These are phyloP conservation scores for Reticulitermes lucifugus DNA, from an alignment of 2,888 invertebrate genomes.

Conservation along the genomic window DNA sequence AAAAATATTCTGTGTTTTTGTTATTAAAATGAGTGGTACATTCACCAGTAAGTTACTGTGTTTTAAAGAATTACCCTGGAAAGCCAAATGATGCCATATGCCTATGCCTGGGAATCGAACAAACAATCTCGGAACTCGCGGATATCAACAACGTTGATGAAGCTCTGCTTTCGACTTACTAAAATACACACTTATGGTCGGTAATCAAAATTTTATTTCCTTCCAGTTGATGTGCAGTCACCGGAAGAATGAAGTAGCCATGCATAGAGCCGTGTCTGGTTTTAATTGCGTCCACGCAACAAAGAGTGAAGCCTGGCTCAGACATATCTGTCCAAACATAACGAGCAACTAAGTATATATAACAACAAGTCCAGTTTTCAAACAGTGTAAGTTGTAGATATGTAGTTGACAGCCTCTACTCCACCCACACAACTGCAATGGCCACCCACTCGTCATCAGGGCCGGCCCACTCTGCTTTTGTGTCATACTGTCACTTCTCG, in stretches of 20 bases:
- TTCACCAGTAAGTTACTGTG: too few relatives aligned
- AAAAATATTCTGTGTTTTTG: too few relatives aligned
- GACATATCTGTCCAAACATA: slow-evolving; percentile 21
- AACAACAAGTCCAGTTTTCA: slow-evolving; percentile 34
- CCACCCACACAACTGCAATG: background rate
- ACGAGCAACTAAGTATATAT: background rate
- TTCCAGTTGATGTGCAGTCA: slow-evolving; percentile 7
- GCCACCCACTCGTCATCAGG: background rate
- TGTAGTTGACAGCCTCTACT: slow-evolving; percentile 27
- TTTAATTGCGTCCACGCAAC: slow-evolving; percentile 31
- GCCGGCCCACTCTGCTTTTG: background rate
- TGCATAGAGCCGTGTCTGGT: slow-evolving; percentile 33
- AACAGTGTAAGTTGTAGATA: slow-evolving; percentile 39
- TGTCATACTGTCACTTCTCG: slow-evolving; percentile 37
- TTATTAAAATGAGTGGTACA: too few relatives aligned
- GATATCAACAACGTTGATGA: too few relatives aligned
- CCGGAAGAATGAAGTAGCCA: slow-evolving; percentile 19
- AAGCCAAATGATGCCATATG: too few relatives aligned
- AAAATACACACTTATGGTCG: background rate
- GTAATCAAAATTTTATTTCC: background rate
- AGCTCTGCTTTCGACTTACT: background rate
- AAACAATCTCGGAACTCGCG: too few relatives aligned
- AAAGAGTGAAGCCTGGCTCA: slow-evolving; percentile 18
- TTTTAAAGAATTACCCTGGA: too few relatives aligned
- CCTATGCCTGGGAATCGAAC: too few relatives aligned